Evolutionary conservation across 2,797 vertebrate species (phyloP), one percentile per base, ranked within the genome.

Genomic region (Channallabes apus): DNA sequence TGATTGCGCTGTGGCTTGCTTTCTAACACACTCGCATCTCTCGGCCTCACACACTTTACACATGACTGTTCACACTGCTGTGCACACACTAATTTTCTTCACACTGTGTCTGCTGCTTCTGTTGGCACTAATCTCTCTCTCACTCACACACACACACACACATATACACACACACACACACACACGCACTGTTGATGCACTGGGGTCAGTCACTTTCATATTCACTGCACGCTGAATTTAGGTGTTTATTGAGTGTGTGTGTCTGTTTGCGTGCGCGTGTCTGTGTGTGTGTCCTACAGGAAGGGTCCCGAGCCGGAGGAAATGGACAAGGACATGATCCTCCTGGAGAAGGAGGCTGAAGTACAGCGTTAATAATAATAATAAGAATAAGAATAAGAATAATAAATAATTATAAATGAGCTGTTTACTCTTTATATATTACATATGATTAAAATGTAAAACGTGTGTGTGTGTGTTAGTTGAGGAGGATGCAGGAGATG

Each of bases 401-500:
- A n/a, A n/a, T n/a, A 27, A 12, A n/a, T 64, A 27, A 9, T 27
- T 2, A 8, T 64, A 72, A 38, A 38, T 5, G 38, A 38, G 6
- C 38, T 38, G 38, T 38, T 38, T 38, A 38, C 27, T 27, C 14
- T 27, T 64, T 2, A 46, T 46, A 2, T 46, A 46, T 46, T 64
- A 14, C n/a, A 18, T 46, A 46, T 46, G 9, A 46, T 46, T 2
- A 11, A 46, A 68, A 68, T 9, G 3, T 68, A 3, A 35, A 17
- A 3, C 3, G 18, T 78, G 51, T 85, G 18, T 82, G 38, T 84
- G 46, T 64, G 35, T 80, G 2, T 14, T 54, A 99, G 98, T 94
- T 99, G 87, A 97, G 97, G 68, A 96, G 98, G 84, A 99, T 99
- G 98, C 98, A 99, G 89, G 97, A 99, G 92, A 98, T 99, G 98